Base-by-base conservation (phyloP, 1,140 invertebrate genomes). In the Drosophila sechellia region DNA sequence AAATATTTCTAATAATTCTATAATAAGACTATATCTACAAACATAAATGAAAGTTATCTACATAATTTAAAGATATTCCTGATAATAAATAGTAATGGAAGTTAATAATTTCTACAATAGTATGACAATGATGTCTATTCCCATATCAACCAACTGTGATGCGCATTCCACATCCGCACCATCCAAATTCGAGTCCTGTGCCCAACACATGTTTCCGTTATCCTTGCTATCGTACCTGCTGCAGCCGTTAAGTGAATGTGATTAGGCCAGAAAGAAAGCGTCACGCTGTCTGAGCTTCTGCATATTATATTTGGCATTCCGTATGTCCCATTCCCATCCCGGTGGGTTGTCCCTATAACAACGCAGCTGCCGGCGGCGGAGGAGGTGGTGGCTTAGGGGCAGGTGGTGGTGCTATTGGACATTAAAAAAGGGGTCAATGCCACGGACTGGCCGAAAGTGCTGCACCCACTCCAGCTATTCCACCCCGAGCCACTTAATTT, bases 311-410 rank as follows among this genome's bases (percentile, higher is more conserved):
- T 25, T 31, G 15, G 25, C 39, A 15, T 22, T 11, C 3, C 1
- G 20, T 10, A 49, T 15, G 12, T 4, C 31, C 49, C 49, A 20
- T 20, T 35, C 11, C 15, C 31, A 52, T 20, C 49, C 20, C 50
- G 55, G 12, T 3, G 2, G n/a, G 5, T 37, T 31, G 52, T 83
- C 48, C 55, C 69, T 66, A 76, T 76, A 64, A 56, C 64, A 78
- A 84, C 50, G 57, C 81, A 84, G 80, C 80, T 84, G 81, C 77
- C 72, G 34, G 10, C 13, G 55, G 34, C 46, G n/a, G 8, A 13
- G 31, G 10, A 13, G 55, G 34, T 37, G n/a, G 8, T 15, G 31
- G 8, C 13, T 48, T 27, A 48, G 40, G 71, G 55, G 66, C 75
- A 75, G 61, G 56, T 55, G 53, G 53, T 55, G 52, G 35, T 65